Evolutionary conservation across 2,113 vertebrate species (phyloP).

Genomic region (Caranx melampygus): DNA sequence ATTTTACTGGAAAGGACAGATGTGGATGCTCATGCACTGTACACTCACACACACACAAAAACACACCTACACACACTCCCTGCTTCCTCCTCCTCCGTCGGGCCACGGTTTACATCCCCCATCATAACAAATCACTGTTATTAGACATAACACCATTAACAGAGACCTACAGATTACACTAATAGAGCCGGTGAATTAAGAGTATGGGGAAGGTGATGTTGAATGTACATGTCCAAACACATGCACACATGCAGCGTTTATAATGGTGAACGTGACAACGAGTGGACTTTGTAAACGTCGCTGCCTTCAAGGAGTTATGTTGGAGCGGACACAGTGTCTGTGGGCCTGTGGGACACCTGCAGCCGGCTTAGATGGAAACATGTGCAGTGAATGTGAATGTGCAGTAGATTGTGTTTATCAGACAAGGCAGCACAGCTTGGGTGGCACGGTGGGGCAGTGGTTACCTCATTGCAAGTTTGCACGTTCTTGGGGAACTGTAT

Average conservation of each 20-base stretch:
- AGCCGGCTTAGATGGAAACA: neutral
- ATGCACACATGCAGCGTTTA: conserved; percentile 32
- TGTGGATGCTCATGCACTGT: neutral
- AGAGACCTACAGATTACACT: conserved; percentile 15
- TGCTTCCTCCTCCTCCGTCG: conserved; percentile 8
- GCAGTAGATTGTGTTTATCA: too few relatives aligned
- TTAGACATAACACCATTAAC: conserved; percentile 67
- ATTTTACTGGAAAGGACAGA: neutral
- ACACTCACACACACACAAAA: conserved; percentile 11
- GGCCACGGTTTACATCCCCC: conserved; percentile 52
- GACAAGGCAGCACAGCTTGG: neutral
- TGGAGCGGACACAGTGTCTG: conserved; percentile 15
- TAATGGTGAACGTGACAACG: conserved; percentile 19
- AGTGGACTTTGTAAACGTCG: conserved; percentile 23
- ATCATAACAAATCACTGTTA: conserved; percentile 68
- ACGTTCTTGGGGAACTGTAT: too few relatives aligned
- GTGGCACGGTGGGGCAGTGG: too few relatives aligned
- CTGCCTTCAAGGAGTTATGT: conserved; percentile 20
- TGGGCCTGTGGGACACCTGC: neutral
- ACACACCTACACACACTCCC: neutral
- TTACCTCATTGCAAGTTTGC: too few relatives aligned
- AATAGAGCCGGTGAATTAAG: conserved; percentile 43
- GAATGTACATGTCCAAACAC: conserved; percentile 65
- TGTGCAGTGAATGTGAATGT: too few relatives aligned
- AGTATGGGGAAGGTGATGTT: conserved; percentile 60